phyloP scores from a whole-genome alignment of 2,113 vertebrate genomes.

The Illadopsis cleaveri region DNA sequence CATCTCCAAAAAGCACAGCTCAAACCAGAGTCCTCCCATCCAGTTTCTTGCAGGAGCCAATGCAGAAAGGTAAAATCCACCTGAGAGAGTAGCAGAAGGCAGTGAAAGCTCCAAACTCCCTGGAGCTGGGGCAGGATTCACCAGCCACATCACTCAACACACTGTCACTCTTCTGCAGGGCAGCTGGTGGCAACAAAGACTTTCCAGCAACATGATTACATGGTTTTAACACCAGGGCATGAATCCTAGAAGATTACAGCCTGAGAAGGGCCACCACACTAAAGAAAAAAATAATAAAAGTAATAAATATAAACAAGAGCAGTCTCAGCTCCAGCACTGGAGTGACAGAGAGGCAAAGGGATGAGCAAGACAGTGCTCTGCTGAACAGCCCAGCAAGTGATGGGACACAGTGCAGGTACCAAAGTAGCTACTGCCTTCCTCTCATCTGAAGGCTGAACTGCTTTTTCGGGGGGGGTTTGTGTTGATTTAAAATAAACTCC shows the following conservation, averaged over 20 bases:
- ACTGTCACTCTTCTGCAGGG: not conserved
- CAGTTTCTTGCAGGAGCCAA: not conserved
- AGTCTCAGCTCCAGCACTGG: not conserved
- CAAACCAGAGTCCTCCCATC: not conserved
- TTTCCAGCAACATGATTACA: not conserved
- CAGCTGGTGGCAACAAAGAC: not conserved
- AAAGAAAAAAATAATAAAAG: not conserved
- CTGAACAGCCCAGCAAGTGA: not conserved
- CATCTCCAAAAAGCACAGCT: not conserved
- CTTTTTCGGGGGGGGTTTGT: not conserved
- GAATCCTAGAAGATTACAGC: not conserved
- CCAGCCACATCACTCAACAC: not conserved
- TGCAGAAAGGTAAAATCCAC: not conserved
- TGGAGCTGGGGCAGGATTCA: fast-evolving
- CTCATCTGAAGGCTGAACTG: not conserved
- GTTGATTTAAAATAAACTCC: not conserved
- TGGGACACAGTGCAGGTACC: not conserved
- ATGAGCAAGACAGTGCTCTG: not conserved
- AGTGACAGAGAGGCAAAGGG: not conserved
- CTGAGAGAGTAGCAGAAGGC: not conserved
- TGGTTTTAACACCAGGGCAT: not conserved
- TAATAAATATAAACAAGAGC: not conserved
- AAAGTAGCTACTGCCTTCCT: not conserved
- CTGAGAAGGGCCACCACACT: not conserved
- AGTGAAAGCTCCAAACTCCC: not conserved